Percentiles rank a stretch among this genome's conserved stretches.
phyloP scores from a whole-genome alignment of 64 coral and sea anemone genomes.

The Hydrozoanthus tunicans region DNA sequence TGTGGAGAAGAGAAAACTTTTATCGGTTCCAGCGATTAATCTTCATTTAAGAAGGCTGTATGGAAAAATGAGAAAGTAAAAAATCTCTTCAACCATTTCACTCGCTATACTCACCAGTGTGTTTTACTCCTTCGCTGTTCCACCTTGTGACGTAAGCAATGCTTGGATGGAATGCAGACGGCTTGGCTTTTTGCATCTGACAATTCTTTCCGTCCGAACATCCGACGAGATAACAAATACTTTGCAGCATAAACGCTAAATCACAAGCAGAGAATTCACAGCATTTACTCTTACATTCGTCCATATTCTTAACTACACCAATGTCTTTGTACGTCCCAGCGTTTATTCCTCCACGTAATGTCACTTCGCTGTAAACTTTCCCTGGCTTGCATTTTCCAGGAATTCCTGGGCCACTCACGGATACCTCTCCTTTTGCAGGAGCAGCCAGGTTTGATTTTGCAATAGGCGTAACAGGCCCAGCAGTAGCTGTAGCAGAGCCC shows the following conservation, averaged over 20 bases:
- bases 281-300: slow-evolving; percentile 93
- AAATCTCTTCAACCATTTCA: too few relatives aligned
- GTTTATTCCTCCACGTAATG: slow-evolving; percentile 92
- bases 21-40: too few relatives aligned
- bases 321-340: slow-evolving; percentile 98
- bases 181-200: slow-evolving; percentile 94
- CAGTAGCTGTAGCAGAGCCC: background rate
- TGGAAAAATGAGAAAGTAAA: too few relatives aligned
- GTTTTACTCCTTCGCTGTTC: slow-evolving; percentile 98
- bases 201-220: slow-evolving; percentile 95
- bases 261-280: slow-evolving; percentile 96
- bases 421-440: slow-evolving; percentile 28
- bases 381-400: slow-evolving; percentile 92
- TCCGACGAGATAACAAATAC: slow-evolving; percentile 92
- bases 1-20: too few relatives aligned
- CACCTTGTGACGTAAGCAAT: slow-evolving; percentile 88
- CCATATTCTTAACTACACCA: slow-evolving; percentile 72
- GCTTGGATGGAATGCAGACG: slow-evolving; percentile 84
- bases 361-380: slow-evolving; percentile 86
- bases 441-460: slow-evolving; percentile 19
- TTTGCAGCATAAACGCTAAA: slow-evolving; percentile 80
- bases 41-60: too few relatives aligned
- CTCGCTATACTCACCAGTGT: slow-evolving; percentile 65
- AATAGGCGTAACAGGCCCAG: background rate
- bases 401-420: slow-evolving; percentile 42